phyloP scores from a whole-genome alignment of 2,888 invertebrate species.

The Eristalinus sepulchralis region DNA sequence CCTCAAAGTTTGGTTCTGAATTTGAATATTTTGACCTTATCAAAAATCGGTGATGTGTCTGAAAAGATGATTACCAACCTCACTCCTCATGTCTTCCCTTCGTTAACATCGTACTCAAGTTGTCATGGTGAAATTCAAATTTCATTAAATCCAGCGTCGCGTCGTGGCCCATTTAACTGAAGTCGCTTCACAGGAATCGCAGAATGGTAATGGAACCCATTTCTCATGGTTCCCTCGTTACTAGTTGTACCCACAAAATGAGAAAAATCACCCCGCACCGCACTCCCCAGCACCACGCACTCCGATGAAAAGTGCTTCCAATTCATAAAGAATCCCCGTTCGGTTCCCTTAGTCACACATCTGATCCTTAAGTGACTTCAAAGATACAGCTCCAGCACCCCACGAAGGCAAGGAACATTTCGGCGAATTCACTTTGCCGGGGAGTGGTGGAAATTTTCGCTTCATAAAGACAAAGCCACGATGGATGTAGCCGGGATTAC shows the following conservation, averaged over 20 bases:
- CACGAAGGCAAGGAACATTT: conserved; percentile 9
- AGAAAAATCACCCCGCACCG: background rate
- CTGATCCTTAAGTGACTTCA: conserved; percentile 38
- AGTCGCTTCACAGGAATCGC: conserved; percentile 11
- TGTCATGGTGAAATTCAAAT: conserved; percentile 43
- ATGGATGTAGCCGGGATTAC: conserved; percentile 42
- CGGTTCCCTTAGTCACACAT: conserved; percentile 9
- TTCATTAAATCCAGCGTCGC: conserved; percentile 47
- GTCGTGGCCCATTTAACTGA: conserved; percentile 45
- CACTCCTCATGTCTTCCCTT: background rate
- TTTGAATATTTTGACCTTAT: no score
- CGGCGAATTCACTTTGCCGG: conserved; percentile 5
- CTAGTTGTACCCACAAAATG: background rate
- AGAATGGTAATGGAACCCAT: conserved; percentile 38
- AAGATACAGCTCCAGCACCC: background rate
- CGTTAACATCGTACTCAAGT: background rate
- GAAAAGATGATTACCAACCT: no score
- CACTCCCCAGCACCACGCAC: background rate
- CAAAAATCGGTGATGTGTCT: no score
- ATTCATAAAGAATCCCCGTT: conserved; percentile 19
- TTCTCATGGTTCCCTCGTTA: conserved; percentile 35
- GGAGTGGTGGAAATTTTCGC: conserved; percentile 26
- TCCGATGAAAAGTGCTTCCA: conserved; percentile 17
- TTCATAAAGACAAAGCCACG: conserved; percentile 56
- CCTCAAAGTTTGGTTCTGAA: no score